These are phyloP conservation scores for Ganaspis brasiliensis DNA, from an alignment of 2,888 invertebrate species.

Conservation along the genomic window DNA sequence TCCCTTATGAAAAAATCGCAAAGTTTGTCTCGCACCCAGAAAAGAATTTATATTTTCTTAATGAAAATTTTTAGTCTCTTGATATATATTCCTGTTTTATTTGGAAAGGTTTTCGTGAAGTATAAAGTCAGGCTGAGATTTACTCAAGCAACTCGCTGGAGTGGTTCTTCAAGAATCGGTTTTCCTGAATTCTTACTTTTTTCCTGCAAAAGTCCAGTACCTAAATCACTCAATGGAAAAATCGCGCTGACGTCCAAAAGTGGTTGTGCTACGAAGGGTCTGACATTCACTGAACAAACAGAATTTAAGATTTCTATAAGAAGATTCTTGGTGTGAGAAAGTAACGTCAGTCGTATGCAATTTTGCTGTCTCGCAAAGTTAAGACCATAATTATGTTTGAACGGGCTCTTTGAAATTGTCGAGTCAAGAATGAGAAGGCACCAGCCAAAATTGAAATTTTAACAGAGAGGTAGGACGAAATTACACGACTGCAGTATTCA, in stretches of 20 bases:
- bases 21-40: too few relatives aligned
- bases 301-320: slow-evolving; percentile 6
- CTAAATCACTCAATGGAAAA: slow-evolving; percentile 16
- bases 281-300: slow-evolving; percentile 1
- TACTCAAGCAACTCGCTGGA: slow-evolving; percentile 21
- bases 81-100: background rate
- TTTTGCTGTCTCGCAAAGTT: slow-evolving; percentile 21
- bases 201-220: slow-evolving; percentile 38
- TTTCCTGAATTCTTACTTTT: slow-evolving; percentile 44
- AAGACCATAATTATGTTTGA: slow-evolving; percentile 23
- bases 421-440: slow-evolving; percentile 19
- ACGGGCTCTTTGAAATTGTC: background rate
- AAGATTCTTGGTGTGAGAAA: background rate
- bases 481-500: background rate
- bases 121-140: slow-evolving; percentile 33
- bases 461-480: background rate
- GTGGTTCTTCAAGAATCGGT: slow-evolving; percentile 25
- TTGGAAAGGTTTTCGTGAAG: background rate
- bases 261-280: background rate
- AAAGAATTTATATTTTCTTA: too few relatives aligned
- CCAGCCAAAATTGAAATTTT: slow-evolving; percentile 18
- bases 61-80: too few relatives aligned
- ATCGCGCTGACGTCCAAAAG: slow-evolving; percentile 4
- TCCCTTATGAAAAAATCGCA: too few relatives aligned
- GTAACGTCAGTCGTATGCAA: slow-evolving; percentile 17